Evolutionary conservation across 2,888 invertebrate genomes (phyloP).

Genomic region (Liodrosophila aerea): DNA sequence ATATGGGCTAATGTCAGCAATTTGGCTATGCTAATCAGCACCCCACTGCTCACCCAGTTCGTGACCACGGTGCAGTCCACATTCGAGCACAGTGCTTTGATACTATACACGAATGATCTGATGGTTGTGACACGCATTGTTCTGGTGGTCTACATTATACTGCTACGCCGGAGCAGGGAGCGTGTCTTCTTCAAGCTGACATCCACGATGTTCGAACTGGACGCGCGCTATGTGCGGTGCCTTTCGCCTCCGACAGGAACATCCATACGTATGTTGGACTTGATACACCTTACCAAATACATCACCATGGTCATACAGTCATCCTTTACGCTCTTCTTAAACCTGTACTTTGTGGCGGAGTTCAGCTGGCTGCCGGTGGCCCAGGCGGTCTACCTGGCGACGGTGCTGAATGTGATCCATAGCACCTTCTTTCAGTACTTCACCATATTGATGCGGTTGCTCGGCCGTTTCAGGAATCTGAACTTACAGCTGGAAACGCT

Average conservation of each 20-base stretch:
- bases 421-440: slow-evolving; percentile 26
- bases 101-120: background rate
- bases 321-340: slow-evolving; percentile 3
- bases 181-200: slow-evolving; percentile 5
- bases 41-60: slow-evolving; percentile 7
- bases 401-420: slow-evolving; percentile 17
- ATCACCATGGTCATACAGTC: slow-evolving; percentile 6
- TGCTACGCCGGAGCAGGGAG: slow-evolving; percentile 12
- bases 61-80: background rate
- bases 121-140: slow-evolving; percentile 1
- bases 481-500: slow-evolving; percentile 21
- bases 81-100: slow-evolving; percentile 11
- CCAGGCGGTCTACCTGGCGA: slow-evolving; percentile 2
- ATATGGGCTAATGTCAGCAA: slow-evolving; percentile 18
- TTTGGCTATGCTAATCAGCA: slow-evolving; percentile 7
- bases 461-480: slow-evolving; percentile 17
- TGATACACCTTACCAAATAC: slow-evolving; percentile 7
- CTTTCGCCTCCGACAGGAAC: slow-evolving; percentile 1
- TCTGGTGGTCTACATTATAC: slow-evolving; percentile 6
- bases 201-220: slow-evolving; percentile 12
- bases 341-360: slow-evolving; percentile 3
- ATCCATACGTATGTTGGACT: slow-evolving; percentile 1
- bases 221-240: slow-evolving; percentile 1
- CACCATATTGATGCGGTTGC: slow-evolving; percentile 16
- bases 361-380: background rate